These are phyloP conservation scores for Phrynocephalus forsythii DNA, from an alignment of 2,797 vertebrate species.

Conservation along the genomic window DNA sequence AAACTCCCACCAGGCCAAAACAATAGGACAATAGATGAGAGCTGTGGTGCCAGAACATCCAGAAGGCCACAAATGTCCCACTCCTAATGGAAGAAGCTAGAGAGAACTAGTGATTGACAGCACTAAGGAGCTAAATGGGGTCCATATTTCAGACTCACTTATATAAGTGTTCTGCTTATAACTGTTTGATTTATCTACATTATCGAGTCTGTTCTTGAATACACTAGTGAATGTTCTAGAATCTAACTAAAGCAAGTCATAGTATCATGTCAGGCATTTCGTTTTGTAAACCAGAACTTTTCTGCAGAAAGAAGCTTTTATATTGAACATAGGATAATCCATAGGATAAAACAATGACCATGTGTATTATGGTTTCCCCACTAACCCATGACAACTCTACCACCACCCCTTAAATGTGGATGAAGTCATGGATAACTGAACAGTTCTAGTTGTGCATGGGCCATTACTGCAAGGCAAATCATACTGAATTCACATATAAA, in stretches of 20 bases:
- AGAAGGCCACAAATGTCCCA: background rate
- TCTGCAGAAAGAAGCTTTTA: no score
- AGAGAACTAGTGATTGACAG: background rate
- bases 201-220: background rate
- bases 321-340: no score
- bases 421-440: background rate
- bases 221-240: background rate
- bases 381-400: background rate
- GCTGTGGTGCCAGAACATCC: background rate
- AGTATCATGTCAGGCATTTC: background rate
- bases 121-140: background rate
- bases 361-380: background rate
- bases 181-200: background rate
- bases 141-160: background rate
- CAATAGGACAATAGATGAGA: background rate
- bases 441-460: background rate
- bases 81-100: background rate
- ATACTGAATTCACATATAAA: background rate
- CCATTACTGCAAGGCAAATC: background rate
- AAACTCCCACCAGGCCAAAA: background rate
- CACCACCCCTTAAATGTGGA: background rate
- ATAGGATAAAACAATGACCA: no score
- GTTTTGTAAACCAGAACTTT: background rate
- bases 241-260: slow-evolving; percentile 3
- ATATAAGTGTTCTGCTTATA: background rate